These are phyloP conservation scores for Clarias batrachus DNA, from an alignment of 2,113 vertebrate species.

Conservation along the genomic window DNA sequence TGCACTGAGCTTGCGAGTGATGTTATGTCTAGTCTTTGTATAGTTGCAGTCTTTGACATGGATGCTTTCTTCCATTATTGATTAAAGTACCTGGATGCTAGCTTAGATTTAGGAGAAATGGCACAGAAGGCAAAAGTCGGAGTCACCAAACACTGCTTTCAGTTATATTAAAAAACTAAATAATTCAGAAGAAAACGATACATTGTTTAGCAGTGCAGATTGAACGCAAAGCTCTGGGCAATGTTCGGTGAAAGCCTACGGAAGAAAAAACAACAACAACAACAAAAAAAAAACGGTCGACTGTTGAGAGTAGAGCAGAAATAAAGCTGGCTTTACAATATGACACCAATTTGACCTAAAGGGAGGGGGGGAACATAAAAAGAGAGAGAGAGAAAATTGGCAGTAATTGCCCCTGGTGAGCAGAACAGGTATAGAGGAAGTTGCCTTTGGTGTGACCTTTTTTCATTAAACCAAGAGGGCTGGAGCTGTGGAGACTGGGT, in stretches of 20 bases:
- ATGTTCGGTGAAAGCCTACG: not conserved
- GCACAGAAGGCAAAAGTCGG: not conserved
- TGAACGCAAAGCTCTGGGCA: slow-evolving; percentile 8
- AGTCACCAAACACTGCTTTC: not conserved
- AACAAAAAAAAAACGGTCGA: not conserved
- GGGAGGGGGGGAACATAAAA: slow-evolving; percentile 9
- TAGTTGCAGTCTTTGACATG: not conserved
- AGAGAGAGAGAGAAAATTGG: slow-evolving; percentile 22
- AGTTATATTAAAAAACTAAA: slow-evolving; percentile 19
- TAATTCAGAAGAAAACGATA: slow-evolving; percentile 10
- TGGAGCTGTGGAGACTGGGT: not conserved
- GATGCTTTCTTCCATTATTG: not conserved
- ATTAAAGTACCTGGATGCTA: not conserved
- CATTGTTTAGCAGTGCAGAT: not conserved
- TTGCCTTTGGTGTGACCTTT: slow-evolving; percentile 24
- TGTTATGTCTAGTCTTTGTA: not conserved
- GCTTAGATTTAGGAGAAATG: not conserved
- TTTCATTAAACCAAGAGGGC: slow-evolving; percentile 30
- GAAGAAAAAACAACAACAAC: not conserved
- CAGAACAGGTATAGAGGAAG: slow-evolving; percentile 7
- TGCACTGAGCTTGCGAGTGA: not conserved
- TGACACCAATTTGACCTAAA: slow-evolving; percentile 37
- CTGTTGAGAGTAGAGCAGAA: slow-evolving; percentile 13
- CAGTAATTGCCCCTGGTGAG: slow-evolving; percentile 18
- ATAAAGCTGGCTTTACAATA: not conserved